These are phyloP conservation scores for Hippocampus comes DNA, from an alignment of 2,113 vertebrate species.

Conservation along the genomic window DNA sequence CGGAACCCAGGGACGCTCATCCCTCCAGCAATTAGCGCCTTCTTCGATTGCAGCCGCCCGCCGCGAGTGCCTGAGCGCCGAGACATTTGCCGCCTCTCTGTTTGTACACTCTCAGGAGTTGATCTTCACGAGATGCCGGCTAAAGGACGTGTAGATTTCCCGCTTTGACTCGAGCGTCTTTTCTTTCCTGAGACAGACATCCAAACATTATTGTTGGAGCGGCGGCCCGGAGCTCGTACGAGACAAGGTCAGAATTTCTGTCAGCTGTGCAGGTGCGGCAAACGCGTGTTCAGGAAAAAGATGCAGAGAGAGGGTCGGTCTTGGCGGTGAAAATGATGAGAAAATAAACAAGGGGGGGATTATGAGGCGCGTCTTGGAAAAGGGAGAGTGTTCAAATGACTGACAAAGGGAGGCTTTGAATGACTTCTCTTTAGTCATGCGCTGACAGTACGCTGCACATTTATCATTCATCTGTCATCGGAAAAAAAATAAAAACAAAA, in stretches of 20 bases:
- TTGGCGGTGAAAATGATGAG: slow-evolving; percentile 11
- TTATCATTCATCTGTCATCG: too few relatives aligned
- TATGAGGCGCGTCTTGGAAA: not conserved
- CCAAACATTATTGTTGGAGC: slow-evolving; percentile 73
- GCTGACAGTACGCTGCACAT: too few relatives aligned
- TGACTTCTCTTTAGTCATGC: not conserved
- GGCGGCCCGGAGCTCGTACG: slow-evolving; percentile 35
- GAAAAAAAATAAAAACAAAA: too few relatives aligned
- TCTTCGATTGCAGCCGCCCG: slow-evolving; percentile 26
- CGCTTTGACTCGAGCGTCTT: slow-evolving; percentile 66
- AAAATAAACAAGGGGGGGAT: slow-evolving; percentile 8
- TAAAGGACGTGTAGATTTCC: slow-evolving; percentile 56
- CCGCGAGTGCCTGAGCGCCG: not conserved
- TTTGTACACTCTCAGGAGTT: slow-evolving; percentile 37
- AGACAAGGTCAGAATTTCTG: slow-evolving; percentile 46
- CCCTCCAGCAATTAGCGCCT: slow-evolving; percentile 43
- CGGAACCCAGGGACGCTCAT: slow-evolving; percentile 9
- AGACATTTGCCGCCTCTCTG: slow-evolving; percentile 14
- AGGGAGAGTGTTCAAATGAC: slow-evolving; percentile 12
- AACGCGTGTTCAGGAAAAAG: slow-evolving; percentile 25
- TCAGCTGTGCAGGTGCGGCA: slow-evolving; percentile 22
- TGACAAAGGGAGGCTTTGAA: not conserved
- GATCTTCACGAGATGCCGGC: slow-evolving; percentile 27
- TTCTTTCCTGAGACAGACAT: slow-evolving; percentile 63
- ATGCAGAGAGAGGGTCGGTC: slow-evolving; percentile 6